Base-by-base conservation (phyloP, 2,113 vertebrate species). In the Zosterops pallidus region DNA sequence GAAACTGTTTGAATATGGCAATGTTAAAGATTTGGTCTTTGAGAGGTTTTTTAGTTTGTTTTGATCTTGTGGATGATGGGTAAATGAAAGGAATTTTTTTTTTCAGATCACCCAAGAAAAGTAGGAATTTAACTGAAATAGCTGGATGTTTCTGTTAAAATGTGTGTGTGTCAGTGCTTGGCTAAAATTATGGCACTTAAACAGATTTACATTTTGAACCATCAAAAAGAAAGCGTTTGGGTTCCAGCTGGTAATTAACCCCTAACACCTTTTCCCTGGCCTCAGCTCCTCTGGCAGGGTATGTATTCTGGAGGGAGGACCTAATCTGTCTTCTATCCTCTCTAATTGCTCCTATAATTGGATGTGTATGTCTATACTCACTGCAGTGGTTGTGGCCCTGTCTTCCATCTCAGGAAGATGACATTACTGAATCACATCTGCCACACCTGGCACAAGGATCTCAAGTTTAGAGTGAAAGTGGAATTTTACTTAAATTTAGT, bases 241-340 rank as follows among this genome's bases (percentile, higher is more conserved):
- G 11, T 95, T 95, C 71, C 59, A 80, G 63, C 33, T 92, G 75
- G 63, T 90, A 86, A 77, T 93, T 93, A 88, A 86, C 63, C 46
- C 41, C 37, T 65, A 35, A 28, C 14, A n/a, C 17, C 33, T 59
- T 42, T 25, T 78, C 33, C 29, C 44, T 8, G 6, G 28, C 19
- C 46, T 80, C 5, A 1, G 28, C 26, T 85, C 23, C 52, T 90
- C 55, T 72, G 55, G 26, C 39, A 81, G 83, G n/a, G 8, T 33
- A 19, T 77, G 50, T 90, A 33, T 93, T 77, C 71, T 88, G 42
- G 25, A 81, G 39, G 44, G 70, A 84, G 44, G 62, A 59, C 20
- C 52, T 84, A 28, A 60, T 91, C 56, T 74, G 46, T 80, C 28
- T 85, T 88, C 93, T 64, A 63, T 93, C 12, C 14, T 80, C 59